Evolutionary conservation across 2,888 invertebrate species (phyloP).

Genomic region (Cremastinae sp.): DNA sequence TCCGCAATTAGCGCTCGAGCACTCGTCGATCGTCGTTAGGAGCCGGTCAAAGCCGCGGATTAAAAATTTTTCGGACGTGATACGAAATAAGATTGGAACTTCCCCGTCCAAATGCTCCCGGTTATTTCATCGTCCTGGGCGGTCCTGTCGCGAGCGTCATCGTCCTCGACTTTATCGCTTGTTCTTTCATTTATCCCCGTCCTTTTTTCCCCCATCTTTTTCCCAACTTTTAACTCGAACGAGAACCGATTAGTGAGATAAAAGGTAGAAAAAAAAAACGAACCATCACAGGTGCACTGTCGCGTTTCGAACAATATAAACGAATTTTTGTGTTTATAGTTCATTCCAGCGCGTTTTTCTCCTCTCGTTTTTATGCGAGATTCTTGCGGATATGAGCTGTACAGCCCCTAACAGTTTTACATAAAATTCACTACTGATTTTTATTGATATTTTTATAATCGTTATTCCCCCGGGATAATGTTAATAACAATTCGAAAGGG

Average conservation of each 20-base stretch:
- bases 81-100: constrained; percentile 64
- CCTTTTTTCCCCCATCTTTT: constrained; percentile 48
- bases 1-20: constrained; percentile 66
- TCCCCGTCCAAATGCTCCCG: constrained; percentile 35
- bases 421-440: constrained; percentile 26
- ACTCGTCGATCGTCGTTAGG: constrained; percentile 69
- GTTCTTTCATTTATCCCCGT: constrained; percentile 49
- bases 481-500: constrained; percentile 31
- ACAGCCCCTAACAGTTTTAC: not conserved
- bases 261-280: not conserved
- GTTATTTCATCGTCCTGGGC: constrained; percentile 70
- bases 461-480: constrained; percentile 30
- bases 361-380: constrained; percentile 11
- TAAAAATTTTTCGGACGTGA: constrained; percentile 67
- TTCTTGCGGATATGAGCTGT: constrained; percentile 27
- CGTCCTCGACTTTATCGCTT: constrained; percentile 14
- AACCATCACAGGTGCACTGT: constrained; percentile 43
- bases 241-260: constrained; percentile 60
- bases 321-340: constrained; percentile 21
- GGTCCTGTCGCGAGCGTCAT: constrained; percentile 62
- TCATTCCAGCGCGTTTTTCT: constrained; percentile 12
- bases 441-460: constrained; percentile 45
- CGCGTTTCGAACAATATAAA: constrained; percentile 16
- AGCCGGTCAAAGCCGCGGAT: constrained; percentile 63
- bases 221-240: constrained; percentile 9